These are phyloP conservation scores for Cantharis nigra DNA, from an alignment of 2,888 invertebrate genomes.

Conservation along the genomic window DNA sequence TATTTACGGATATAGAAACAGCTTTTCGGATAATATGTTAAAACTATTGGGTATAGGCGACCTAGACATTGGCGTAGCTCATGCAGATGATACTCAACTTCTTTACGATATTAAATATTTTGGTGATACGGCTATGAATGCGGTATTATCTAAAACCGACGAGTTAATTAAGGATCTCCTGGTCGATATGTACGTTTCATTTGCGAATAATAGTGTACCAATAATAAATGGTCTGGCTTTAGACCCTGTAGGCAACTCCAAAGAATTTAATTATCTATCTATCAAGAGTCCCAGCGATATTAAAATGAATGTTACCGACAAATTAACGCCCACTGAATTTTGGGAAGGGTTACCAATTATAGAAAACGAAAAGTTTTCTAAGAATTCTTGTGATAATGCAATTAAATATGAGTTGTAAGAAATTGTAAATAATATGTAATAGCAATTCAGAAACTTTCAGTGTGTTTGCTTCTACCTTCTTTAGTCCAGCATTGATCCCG, in stretches of 20 bases:
- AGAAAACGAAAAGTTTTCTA: constrained; percentile 1
- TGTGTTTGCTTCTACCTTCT: too few relatives aligned
- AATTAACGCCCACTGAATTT: constrained; percentile 3
- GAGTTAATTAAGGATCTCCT: constrained; percentile 9
- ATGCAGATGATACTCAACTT: constrained; percentile 8
- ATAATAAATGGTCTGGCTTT: neutral
- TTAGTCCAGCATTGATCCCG: too few relatives aligned
- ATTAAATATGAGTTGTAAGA: neutral
- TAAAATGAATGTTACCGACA: neutral
- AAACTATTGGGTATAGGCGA: neutral
- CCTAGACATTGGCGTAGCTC: neutral
- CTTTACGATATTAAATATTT: neutral
- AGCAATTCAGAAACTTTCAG: too few relatives aligned
- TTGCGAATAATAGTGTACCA: neutral
- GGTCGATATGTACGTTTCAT: neutral
- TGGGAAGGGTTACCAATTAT: constrained; percentile 9
- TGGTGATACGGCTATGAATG: neutral
- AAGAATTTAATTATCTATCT: constrained; percentile 4
- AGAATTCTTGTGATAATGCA: neutral
- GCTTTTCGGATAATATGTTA: neutral
- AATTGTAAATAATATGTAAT: too few relatives aligned
- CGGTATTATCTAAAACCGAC: constrained; percentile 2
- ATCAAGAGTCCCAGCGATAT: constrained; percentile 2
- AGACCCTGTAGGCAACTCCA: neutral
- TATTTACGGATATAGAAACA: neutral